Evolutionary conservation across 2,888 invertebrate genomes (phyloP).

Genomic region (Xanthorhoe spadicearia): DNA sequence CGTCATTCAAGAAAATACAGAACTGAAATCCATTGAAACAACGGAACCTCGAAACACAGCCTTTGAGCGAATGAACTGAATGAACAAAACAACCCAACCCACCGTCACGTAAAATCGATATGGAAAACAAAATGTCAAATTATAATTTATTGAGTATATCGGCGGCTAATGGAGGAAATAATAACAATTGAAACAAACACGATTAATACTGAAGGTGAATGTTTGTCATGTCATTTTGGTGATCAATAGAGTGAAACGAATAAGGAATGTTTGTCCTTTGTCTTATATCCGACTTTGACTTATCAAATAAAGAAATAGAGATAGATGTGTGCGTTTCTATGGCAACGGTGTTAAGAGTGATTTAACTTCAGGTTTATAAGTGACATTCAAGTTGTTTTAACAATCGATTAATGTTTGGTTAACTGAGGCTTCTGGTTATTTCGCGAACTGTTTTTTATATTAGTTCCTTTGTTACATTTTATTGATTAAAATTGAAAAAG

Average conservation of each 20-base stretch:
- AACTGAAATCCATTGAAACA: conserved; percentile 1
- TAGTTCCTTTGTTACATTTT: too few relatives aligned
- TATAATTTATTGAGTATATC: conserved; percentile 2
- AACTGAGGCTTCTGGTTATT: neutral
- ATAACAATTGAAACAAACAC: neutral
- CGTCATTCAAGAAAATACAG: neutral
- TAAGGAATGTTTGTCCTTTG: neutral
- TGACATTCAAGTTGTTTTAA: neutral
- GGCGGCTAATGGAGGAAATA: conserved; percentile 7
- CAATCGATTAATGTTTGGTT: neutral
- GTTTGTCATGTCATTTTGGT: neutral
- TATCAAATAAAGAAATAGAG: conserved; percentile 7
- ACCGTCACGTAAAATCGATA: conserved; percentile 22
- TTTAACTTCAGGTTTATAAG: neutral
- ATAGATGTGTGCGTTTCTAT: conserved; percentile 7
- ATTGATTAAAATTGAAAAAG: too few relatives aligned
- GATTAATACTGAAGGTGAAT: neutral
- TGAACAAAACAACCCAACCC: conserved; percentile 1
- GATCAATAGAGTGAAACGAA: neutral
- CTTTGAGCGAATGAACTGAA: conserved; percentile 14
- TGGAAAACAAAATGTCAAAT: conserved; percentile 18
- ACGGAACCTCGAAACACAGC: neutral
- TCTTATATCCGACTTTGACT: neutral
- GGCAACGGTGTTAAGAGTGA: conserved; percentile 3
- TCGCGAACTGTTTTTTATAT: too few relatives aligned